These are phyloP conservation scores for Tautogolabrus adspersus DNA, from an alignment of 2,113 vertebrate genomes.

Conservation along the genomic window DNA sequence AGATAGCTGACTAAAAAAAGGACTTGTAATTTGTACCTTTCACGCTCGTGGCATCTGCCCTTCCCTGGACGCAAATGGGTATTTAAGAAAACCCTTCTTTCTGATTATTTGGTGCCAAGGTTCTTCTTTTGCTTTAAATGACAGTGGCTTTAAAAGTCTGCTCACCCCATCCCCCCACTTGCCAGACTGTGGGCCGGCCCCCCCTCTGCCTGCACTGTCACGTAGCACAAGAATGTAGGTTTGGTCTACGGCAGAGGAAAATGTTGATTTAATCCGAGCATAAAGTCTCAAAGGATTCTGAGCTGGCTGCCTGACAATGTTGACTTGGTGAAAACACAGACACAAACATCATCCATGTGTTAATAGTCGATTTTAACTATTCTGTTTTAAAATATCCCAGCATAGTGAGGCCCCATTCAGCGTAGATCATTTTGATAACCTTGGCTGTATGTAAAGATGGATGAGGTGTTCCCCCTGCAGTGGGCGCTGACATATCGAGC, in stretches of 20 bases:
- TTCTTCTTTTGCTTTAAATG: constrained; percentile 43
- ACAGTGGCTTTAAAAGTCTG: not conserved
- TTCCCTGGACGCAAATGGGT: constrained; percentile 41
- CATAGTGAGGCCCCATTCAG: too few relatives aligned
- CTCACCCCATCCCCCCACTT: constrained; percentile 8
- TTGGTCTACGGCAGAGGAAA: constrained; percentile 35
- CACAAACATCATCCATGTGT: too few relatives aligned
- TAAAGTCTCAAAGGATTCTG: too few relatives aligned
- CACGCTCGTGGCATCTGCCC: constrained; percentile 22
- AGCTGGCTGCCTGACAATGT: too few relatives aligned
- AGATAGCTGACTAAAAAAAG: not conserved
- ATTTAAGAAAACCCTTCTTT: constrained; percentile 52
- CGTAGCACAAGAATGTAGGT: constrained; percentile 67
- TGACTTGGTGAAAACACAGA: too few relatives aligned
- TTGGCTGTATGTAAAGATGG: too few relatives aligned
- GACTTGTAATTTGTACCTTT: constrained; percentile 13
- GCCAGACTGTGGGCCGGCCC: constrained; percentile 35
- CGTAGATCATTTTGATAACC: too few relatives aligned
- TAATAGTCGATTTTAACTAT: too few relatives aligned
- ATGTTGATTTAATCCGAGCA: constrained; percentile 51
- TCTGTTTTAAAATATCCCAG: too few relatives aligned
- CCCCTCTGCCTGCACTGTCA: constrained; percentile 41
- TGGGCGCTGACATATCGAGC: too few relatives aligned
- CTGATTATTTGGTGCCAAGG: constrained; percentile 60
- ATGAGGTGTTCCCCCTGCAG: too few relatives aligned